Evolutionary conservation across 2,797 vertebrate species (phyloP), one percentile per base, ranked within the genome.

Genomic region (Triplophysa yarkandensis): DNA sequence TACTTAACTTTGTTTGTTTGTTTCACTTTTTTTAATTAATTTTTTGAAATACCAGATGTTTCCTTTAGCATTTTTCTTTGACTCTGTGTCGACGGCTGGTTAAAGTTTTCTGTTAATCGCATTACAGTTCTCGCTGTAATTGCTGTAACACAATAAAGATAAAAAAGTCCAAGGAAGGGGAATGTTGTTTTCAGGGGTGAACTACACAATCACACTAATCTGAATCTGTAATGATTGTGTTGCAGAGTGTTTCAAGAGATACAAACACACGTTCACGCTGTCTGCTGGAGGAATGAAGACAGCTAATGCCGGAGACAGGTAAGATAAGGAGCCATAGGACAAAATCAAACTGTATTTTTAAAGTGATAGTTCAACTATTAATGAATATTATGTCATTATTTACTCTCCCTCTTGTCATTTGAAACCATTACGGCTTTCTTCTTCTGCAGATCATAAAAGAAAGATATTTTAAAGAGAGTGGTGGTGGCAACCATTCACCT

Each of bases 291-390:
- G 66, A 50, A 83, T 82, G 84, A 81, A 80, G 75, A 83, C 73
- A 3, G 3, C n/a, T 0, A 78, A 84, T 55, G 43, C 77, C 76
- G 77, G 83, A 55, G 77, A 83, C 82, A 80, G 82, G 82, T 84
- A 74, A 77, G 66, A 5, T 7, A 16, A 4, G 6, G 4, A 16
- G 2, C 13, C 55, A 19, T 0, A 46, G 7, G 6, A n/a, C 6
- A 46, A 46, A 2, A 46, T 19, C 17, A 46, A 46, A n/a, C n/a
- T 46, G 17, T 32, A 32, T 32, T 4, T 32, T 32, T 32, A 4
- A 32, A 3, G 7, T 32, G 3, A 4, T 32, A 32, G 32, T 7
- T 32, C 4, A 4, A 3, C 7, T 32, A 32, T 32, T 7, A 43
- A 43, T 14, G 13, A 3, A n/a, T n/a, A n/a, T n/a, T n/a, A n/a